Evolutionary conservation across 2,113 vertebrate species (phyloP).

Genomic region (Gnathonemus longibarbis): DNA sequence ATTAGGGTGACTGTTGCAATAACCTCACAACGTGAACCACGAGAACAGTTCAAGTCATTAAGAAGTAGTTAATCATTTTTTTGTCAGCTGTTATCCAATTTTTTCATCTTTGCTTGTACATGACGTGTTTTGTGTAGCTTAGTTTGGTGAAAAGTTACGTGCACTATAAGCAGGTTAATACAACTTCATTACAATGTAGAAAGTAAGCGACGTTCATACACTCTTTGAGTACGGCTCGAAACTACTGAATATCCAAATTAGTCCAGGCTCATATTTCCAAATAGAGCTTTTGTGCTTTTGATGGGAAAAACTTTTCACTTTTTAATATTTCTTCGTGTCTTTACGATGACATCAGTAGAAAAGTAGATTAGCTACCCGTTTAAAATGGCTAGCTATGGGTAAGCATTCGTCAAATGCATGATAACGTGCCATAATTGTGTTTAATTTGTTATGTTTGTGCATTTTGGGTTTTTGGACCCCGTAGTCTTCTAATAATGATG

Average conservation of each 20-base stretch:
- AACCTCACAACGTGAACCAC: background rate
- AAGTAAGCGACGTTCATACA: background rate
- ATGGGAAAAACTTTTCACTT: background rate
- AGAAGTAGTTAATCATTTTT: background rate
- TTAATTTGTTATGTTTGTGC: background rate
- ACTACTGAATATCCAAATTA: background rate
- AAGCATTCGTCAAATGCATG: background rate
- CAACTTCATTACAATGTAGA: background rate
- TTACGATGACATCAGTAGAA: background rate
- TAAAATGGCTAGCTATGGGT: background rate
- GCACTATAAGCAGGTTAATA: background rate
- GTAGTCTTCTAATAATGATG: constrained; percentile 17
- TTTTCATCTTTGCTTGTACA: background rate
- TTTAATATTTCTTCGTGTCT: background rate
- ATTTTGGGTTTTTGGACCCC: constrained; percentile 11
- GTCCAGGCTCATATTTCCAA: background rate
- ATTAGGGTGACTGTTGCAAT: background rate
- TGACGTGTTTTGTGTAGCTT: background rate
- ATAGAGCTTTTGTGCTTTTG: background rate
- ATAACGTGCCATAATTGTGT: background rate
- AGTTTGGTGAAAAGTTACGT: background rate
- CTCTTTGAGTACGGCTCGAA: background rate
- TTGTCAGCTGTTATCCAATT: background rate
- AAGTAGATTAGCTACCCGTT: background rate
- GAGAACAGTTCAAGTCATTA: background rate